Base-by-base conservation (phyloP, 2,888 invertebrate species). In the Pammene fasciana region DNA sequence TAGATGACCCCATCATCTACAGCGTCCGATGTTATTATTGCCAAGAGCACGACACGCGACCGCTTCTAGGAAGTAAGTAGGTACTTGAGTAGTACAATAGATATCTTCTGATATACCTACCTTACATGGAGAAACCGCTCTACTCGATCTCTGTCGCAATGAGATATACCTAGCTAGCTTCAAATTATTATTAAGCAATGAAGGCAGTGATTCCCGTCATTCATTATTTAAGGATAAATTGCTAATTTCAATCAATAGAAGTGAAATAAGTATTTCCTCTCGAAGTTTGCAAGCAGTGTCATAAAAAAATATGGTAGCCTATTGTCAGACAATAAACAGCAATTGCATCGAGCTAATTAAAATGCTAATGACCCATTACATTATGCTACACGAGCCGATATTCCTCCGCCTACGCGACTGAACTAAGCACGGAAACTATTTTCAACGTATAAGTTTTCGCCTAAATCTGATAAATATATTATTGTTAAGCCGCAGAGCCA, bases 331-430 rank as follows among this genome's bases (percentile, higher is more conserved):
- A 78, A 78, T 81, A 80, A 82, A 79, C 77, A 71, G 74, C 73
- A 67, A 74, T 68, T 75, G 75, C 75, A 81, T 78, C 73, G 78
- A 75, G 75, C 77, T 78, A 76, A 72, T 77, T 76, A 77, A 73
- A 76, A 79, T 81, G 80, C 77, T 82, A 82, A 84, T 73, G 76
- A 78, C 76, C 77, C 73, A 66, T 67, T 60, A 71, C 65, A 61
- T 68, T 57, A 68, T 41, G 43, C 55, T 46, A 67, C 60, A 65
- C 55, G 41, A 43, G 50, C 48, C 14, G 0, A 34, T 34, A 56
- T 68, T 62, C 66, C 71, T 56, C 60, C 70, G 72, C 79, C 78
- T 78, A 78, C 79, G 74, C 75, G 64, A 75, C 73, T 45, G 1
- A 26, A 26, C 34, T 10, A 10, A 65, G 38, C 55, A 68, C 61